Conservation (phyloP, 2,113 vertebrate species). For the Gambusia holbrooki region DNA sequence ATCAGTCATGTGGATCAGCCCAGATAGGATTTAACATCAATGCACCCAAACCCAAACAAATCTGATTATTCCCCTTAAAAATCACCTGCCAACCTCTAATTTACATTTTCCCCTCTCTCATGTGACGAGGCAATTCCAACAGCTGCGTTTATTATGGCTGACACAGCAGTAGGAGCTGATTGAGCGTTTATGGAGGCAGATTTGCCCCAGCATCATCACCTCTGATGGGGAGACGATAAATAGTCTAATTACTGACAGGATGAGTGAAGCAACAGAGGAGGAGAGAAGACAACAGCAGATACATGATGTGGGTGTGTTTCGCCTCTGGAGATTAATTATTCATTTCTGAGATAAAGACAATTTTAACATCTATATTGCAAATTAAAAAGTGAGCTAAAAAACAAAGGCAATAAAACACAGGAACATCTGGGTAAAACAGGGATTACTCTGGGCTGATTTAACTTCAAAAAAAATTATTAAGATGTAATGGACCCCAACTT, state of each 20-base stretch:
- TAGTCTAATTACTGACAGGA: conserved; percentile 31
- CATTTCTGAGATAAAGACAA: conserved; percentile 13
- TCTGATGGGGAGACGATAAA: not conserved
- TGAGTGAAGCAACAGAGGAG: conserved; percentile 10
- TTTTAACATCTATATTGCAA: conserved; percentile 5
- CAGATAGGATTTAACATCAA: conserved; percentile 63
- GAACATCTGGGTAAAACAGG: not conserved
- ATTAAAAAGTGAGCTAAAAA: not conserved
- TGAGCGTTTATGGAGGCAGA: conserved; percentile 43
- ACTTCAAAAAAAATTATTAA: not conserved
- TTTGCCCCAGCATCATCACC: conserved; percentile 29
- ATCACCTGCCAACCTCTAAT: conserved; percentile 14
- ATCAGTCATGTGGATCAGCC: conserved; percentile 62
- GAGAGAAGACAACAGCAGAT: conserved; percentile 22
- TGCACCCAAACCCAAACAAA: conserved; percentile 25
- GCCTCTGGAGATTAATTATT: not conserved
- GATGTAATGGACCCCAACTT: not conserved
- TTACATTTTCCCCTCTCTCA: conserved; percentile 11
- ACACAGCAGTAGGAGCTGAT: conserved; percentile 46
- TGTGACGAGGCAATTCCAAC: conserved; percentile 27
- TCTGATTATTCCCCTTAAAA: conserved; percentile 29
- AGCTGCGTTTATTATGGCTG: conserved; percentile 11
- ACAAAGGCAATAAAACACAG: not conserved
- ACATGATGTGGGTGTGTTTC: not conserved
- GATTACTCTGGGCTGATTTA: not conserved